Evolutionary conservation across 2,888 invertebrate genomes (phyloP), one percentile per base, ranked within the genome.

Genomic region (Chymomyza caudatula): DNA sequence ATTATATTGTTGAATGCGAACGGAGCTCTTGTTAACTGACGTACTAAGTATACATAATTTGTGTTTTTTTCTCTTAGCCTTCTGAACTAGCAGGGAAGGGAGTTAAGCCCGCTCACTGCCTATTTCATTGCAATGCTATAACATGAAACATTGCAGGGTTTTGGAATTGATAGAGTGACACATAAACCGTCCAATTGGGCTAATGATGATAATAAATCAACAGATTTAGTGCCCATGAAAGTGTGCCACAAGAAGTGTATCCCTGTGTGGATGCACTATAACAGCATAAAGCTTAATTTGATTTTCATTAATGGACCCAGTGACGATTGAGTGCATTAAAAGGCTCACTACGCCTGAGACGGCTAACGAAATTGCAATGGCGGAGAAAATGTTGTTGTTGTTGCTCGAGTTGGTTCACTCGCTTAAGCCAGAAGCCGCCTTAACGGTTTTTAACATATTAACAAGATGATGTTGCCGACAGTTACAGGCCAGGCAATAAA

Each of bases 151-250:
- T 25, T 25, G 25, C 1, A 25, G 25, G 29, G 29, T 3, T 23
- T 5, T 23, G 23, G 23, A 3, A 5, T 23, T 23, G 23, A 0
- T 5, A 1, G 23, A 23, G 2, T 37, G 29, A 11, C 29, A 37
- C 29, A 37, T 37, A 37, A 37, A 11, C 29, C 2, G n/a, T 2
- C 11, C 29, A 11, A 37, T 1, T 11, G 11, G 29, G 11, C 29
- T 60, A 52, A 37, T 60, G 43, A 60, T 52, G 42, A 15, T 42
- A 17, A 52, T 60, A 60, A 60, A 60, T 60, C 52, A 60, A 52
- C 37, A 37, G 52, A 20, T 52, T 29, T 42, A 25, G 13, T 47
- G 58, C 11, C 29, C 29, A 37, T 37, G 11, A 37, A 37, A 11
- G 11, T 37, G 11, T 37, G 29, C 29, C 29, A 37, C 29, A 37